These are phyloP conservation scores for Conistra vaccinii DNA, from an alignment of 2,888 invertebrate genomes.

Conservation along the genomic window DNA sequence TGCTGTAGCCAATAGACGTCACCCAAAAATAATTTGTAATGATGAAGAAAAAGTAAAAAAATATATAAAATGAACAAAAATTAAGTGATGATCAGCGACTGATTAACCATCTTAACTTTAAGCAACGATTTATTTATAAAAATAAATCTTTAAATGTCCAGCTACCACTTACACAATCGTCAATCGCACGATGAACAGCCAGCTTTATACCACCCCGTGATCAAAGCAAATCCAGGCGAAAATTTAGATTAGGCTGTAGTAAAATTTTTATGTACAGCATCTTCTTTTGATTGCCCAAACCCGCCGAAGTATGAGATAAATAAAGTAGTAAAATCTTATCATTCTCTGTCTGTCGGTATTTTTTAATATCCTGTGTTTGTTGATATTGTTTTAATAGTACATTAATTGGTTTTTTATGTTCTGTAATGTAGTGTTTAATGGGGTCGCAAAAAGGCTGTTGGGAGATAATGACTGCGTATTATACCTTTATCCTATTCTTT, in stretches of 20 bases:
- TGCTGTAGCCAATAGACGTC: no score
- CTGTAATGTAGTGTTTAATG: slow-evolving; percentile 63
- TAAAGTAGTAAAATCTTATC: slow-evolving; percentile 73
- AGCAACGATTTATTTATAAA: background rate
- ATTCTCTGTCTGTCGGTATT: slow-evolving; percentile 62
- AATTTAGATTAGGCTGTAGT: slow-evolving; percentile 86
- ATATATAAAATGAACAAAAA: no score
- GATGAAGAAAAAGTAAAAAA: no score
- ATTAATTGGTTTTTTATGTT: slow-evolving; percentile 84
- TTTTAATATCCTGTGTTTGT: slow-evolving; percentile 63
- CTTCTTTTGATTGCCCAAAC: slow-evolving; percentile 74
- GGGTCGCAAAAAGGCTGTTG: slow-evolving; percentile 55
- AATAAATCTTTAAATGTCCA: background rate
- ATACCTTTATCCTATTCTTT: background rate
- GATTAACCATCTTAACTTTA: no score
- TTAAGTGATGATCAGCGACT: no score
- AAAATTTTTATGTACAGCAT: slow-evolving; percentile 79
- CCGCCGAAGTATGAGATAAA: slow-evolving; percentile 71
- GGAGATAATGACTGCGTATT: background rate
- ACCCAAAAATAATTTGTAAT: no score
- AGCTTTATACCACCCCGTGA: slow-evolving; percentile 69
- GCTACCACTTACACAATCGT: background rate
- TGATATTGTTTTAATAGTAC: slow-evolving; percentile 82
- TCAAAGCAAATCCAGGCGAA: slow-evolving; percentile 86
- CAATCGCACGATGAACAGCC: slow-evolving; percentile 63